These are phyloP conservation scores for Leptocoma aspasia DNA, from an alignment of 2,113 vertebrate species.

Conservation along the genomic window DNA sequence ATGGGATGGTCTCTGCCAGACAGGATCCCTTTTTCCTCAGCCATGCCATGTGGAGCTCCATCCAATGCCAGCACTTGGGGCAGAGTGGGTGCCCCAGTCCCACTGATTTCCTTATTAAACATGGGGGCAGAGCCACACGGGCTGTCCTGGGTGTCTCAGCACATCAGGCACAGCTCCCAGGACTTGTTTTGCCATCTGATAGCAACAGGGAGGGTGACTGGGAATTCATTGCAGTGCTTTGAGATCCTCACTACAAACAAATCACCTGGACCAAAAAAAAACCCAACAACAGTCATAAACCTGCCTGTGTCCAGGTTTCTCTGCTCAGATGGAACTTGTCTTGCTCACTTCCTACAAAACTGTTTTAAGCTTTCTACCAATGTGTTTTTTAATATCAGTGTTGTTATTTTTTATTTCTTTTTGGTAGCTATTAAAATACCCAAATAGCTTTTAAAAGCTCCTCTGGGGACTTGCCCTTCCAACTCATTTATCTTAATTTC, in stretches of 20 bases:
- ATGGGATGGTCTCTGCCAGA: not conserved
- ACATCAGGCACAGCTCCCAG: not conserved
- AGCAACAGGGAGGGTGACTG: not conserved
- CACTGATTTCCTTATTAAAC: not conserved
- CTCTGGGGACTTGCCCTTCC: constrained; percentile 23
- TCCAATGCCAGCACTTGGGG: not conserved
- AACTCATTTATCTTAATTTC: constrained; percentile 59
- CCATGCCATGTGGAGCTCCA: not conserved
- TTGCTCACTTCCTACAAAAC: not conserved
- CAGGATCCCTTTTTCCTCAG: not conserved
- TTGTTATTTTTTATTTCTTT: not conserved
- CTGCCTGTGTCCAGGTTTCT: not conserved
- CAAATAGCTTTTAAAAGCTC: constrained; percentile 21
- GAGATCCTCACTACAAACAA: constrained; percentile 26
- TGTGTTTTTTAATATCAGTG: not conserved
- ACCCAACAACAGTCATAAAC: not conserved
- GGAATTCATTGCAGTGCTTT: constrained; percentile 8
- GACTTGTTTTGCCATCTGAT: constrained; percentile 27
- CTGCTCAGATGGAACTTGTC: not conserved
- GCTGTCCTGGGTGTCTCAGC: not conserved
- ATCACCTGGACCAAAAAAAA: not conserved
- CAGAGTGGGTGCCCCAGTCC: not conserved
- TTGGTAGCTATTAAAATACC: constrained; percentile 11
- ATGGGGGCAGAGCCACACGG: not conserved
- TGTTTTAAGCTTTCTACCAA: not conserved